Conservation (phyloP, 2,113 vertebrate genomes). For the Stigmatopora nigra region DNA sequence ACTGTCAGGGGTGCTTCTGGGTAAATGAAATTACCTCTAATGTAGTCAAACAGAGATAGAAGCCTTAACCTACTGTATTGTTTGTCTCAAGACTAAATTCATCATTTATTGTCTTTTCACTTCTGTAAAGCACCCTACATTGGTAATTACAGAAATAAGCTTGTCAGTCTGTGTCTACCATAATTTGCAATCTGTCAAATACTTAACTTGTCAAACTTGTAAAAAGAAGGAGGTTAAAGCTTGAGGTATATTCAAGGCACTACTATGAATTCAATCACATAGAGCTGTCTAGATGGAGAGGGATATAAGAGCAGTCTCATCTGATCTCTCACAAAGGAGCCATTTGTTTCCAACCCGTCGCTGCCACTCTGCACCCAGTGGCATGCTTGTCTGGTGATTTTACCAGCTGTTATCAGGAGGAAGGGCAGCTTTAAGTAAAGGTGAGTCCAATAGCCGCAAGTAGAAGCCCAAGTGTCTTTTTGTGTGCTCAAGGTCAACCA, state of each 20-base stretch:
- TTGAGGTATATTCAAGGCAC: background rate
- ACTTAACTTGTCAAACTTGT: background rate
- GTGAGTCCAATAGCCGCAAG: background rate
- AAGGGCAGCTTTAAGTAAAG: constrained; percentile 1
- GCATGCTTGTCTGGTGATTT: background rate
- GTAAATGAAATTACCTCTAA: background rate
- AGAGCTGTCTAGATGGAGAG: background rate
- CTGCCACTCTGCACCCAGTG: background rate
- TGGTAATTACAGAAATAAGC: background rate
- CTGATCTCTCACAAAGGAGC: constrained; percentile 5
- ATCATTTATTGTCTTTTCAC: background rate
- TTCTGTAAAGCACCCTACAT: background rate
- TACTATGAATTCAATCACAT: background rate
- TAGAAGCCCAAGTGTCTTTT: background rate
- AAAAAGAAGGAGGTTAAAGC: background rate
- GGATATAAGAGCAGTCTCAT: constrained; percentile 4
- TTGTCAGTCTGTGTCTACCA: background rate
- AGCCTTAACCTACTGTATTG: background rate
- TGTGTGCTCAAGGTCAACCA: background rate
- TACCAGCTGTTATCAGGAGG: constrained; percentile 9
- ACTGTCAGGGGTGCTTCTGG: background rate
- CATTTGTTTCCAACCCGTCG: background rate
- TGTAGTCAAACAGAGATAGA: background rate
- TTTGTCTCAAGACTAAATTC: background rate
- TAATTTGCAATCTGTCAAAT: background rate